Evolutionary conservation across 1,140 invertebrate genomes (phyloP).

Genomic region (Drosophila virilis): DNA sequence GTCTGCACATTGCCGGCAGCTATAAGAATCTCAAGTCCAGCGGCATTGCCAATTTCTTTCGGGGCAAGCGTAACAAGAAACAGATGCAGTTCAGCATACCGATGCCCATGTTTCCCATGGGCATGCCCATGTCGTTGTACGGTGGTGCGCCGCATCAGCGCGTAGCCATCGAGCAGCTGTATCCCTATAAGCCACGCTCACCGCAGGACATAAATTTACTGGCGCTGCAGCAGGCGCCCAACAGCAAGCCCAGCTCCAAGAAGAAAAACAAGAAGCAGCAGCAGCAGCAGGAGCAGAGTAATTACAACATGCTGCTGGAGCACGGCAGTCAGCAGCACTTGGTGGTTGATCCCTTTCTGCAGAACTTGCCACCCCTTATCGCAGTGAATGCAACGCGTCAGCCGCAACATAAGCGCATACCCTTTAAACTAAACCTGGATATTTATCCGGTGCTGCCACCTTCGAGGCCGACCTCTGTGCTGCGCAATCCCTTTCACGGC

Average conservation of each 20-base stretch:
- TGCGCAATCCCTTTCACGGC: conserved; percentile 72
- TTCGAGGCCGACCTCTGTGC: conserved; percentile 59
- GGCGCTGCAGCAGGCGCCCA: conserved; percentile 62
- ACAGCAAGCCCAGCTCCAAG: conserved; percentile 47
- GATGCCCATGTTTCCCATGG: conserved; percentile 59
- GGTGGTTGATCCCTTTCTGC: conserved; percentile 58
- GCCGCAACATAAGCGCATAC: conserved; percentile 65
- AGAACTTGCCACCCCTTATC: conserved; percentile 51
- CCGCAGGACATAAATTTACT: conserved; percentile 75
- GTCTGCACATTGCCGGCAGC: conserved; percentile 73
- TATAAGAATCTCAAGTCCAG: conserved; percentile 78
- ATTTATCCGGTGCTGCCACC: conserved; percentile 76
- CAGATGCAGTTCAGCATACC: conserved; percentile 74
- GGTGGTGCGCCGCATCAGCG: conserved; percentile 62
- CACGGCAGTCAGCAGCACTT: conserved; percentile 63
- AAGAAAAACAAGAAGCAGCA: conserved; percentile 66
- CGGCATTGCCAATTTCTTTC: conserved; percentile 75
- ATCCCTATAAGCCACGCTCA: conserved; percentile 75
- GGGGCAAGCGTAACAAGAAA: conserved; percentile 75
- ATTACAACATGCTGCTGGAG: conserved; percentile 51
- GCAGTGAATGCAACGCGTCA: conserved; percentile 66
- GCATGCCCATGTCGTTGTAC: conserved; percentile 47
- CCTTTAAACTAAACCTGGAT: conserved; percentile 75
- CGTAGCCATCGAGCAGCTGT: conserved; percentile 76
- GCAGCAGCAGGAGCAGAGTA: conserved; percentile 38